These are phyloP conservation scores for Phyto melanocephala DNA, from an alignment of 2,888 invertebrate species.

Conservation along the genomic window DNA sequence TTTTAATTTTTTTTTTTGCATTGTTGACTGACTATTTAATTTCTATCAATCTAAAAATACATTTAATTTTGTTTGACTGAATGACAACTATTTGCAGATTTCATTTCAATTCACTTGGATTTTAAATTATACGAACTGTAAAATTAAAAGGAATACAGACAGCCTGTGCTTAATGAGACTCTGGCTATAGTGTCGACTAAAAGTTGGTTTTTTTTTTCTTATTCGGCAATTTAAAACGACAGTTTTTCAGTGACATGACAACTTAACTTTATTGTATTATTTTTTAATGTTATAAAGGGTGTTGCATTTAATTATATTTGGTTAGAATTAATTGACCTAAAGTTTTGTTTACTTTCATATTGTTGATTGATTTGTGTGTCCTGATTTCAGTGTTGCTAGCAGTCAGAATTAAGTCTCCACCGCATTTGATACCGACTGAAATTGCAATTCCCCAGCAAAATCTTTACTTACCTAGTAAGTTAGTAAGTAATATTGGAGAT, in stretches of 20 bases:
- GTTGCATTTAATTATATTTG: background rate
- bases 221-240: background rate
- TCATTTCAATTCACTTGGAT: conserved; percentile 25
- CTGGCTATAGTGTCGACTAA: background rate
- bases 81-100: conserved; percentile 43
- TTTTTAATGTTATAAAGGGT: conserved; percentile 1
- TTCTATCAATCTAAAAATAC: conserved; percentile 52
- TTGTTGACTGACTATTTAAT: conserved; percentile 36
- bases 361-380: background rate
- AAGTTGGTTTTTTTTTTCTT: background rate
- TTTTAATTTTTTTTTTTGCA: conserved; percentile 3
- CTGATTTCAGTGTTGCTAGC: background rate
- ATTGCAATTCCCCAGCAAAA: too few relatives aligned
- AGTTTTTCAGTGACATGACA: conserved; percentile 23
- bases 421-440: too few relatives aligned
- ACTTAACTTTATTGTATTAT: background rate
- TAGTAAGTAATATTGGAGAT: too few relatives aligned
- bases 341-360: background rate
- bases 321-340: background rate
- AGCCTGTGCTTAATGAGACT: conserved; percentile 3
- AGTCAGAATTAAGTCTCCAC: too few relatives aligned
- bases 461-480: too few relatives aligned
- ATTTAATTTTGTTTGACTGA: conserved; percentile 8
- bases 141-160: conserved; percentile 6
- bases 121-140: conserved; percentile 22